A percentile compares a stretch with the other conserved stretches of the same genome.
Evolutionary conservation across 2,888 invertebrate genomes (phyloP).

Genomic region (Heterodera filipjevi): DNA sequence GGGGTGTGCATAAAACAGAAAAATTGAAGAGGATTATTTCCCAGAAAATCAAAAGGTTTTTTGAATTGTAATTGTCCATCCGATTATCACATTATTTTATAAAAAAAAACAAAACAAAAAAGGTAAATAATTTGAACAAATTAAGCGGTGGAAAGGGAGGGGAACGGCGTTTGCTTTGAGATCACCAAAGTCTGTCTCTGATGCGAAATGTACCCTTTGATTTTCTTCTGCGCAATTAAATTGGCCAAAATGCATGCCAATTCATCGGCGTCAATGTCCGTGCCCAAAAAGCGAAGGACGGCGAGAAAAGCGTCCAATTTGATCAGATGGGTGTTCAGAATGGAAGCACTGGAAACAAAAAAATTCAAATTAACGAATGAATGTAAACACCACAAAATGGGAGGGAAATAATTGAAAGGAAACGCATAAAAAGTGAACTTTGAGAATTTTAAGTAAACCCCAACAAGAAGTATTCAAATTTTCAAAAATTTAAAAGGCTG

Average conservation of each 20-base stretch:
- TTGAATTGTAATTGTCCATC: too few species aligned
- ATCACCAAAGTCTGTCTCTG: constrained; percentile 95
- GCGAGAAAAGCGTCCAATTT: constrained; percentile 82
- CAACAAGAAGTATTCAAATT: too few species aligned
- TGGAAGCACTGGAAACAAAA: constrained; percentile 63
- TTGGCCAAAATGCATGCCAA: constrained; percentile 94
- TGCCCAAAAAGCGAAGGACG: constrained; percentile 81
- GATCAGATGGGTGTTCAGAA: constrained; percentile 77
- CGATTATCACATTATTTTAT: too few species aligned
- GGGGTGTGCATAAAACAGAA: too few species aligned
- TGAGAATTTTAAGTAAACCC: too few species aligned
- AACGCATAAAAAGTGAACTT: too few species aligned
- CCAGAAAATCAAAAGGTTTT: too few species aligned
- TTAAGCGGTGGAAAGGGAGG: constrained; percentile 68
- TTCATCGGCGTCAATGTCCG: constrained; percentile 84
- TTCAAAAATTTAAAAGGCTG: too few species aligned
- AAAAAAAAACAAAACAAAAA: neutral
- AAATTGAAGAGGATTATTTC: too few species aligned
- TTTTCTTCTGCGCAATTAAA: constrained; percentile 89
- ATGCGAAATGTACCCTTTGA: constrained; percentile 96
- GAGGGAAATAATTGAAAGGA: too few species aligned
- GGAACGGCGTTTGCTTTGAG: constrained; percentile 95
- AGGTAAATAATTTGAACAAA: neutral
- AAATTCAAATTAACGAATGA: neutral
- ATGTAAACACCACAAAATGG: neutral